Evolutionary conservation across 2,888 invertebrate species (phyloP).

Genomic region (Pseudolycoriella hygida): DNA sequence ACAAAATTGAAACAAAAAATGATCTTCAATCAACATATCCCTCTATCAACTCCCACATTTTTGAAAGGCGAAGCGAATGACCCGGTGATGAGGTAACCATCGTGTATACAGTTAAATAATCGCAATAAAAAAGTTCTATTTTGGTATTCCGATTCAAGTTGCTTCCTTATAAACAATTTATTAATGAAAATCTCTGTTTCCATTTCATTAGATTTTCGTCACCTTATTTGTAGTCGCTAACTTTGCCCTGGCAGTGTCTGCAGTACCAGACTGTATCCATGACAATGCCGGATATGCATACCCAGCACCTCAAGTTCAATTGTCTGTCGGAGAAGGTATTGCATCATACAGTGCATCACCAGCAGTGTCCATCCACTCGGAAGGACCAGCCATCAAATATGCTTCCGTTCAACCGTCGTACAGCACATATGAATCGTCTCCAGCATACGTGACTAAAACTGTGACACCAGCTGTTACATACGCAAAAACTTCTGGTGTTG

Average conservation of each 20-base stretch:
- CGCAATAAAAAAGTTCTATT: too few relatives aligned
- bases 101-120: too few relatives aligned
- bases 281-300: constrained; percentile 34
- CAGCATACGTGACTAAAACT: constrained; percentile 19
- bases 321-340: constrained; percentile 27
- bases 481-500: constrained; percentile 19
- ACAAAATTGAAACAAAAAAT: too few relatives aligned
- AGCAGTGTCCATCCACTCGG: constrained; percentile 19
- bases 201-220: constrained; percentile 16
- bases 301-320: constrained; percentile 34
- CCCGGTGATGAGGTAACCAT: too few relatives aligned
- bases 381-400: constrained; percentile 25
- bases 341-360: constrained; percentile 20
- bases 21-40: too few relatives aligned
- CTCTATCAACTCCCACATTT: too few relatives aligned
- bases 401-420: constrained; percentile 21
- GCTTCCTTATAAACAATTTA: too few relatives aligned
- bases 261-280: constrained; percentile 21
- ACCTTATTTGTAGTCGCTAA: constrained; percentile 20
- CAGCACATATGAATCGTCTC: constrained; percentile 20
- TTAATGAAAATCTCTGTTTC: constrained; percentile 6
- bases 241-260: constrained; percentile 16
- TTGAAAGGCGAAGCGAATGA: too few relatives aligned
- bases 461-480: constrained; percentile 24
- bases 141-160: too few relatives aligned